Base-by-base conservation (phyloP, 1,140 invertebrate species). In the Polypedilum pembai region DNA sequence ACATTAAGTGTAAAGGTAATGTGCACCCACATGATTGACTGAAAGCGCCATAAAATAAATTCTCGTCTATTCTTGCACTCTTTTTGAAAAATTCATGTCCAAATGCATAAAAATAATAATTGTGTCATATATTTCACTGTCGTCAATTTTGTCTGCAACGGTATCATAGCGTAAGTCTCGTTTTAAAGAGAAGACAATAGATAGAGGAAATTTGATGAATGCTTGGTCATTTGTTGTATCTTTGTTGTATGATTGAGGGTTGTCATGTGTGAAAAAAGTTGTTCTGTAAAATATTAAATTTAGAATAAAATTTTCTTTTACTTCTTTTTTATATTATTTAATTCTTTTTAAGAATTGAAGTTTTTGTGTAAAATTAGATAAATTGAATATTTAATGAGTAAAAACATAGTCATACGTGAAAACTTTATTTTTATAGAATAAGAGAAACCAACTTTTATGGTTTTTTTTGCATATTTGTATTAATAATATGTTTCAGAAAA, bases 51-150 rank as follows among this genome's bases (percentile, higher is more conserved):
- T 56, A 56, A 56, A 56, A 56, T n/a, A 15, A 56, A 56, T 4
- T n/a, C 10, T 56, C 3, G 12, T 56, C 45, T 12, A 56, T 56
- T 56, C 45, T n/a, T 56, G 1, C 2, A 45, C 41, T 10, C n/a
- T 33, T 56, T 56, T n/a, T 56, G 8, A n/a, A n/a, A 56, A 56
- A 56, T 56, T 56, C 45, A 56, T 56, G 45, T 56, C 45, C 45
- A 12, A 56, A 56, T 56, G 45, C 45, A 56, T 56, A 8, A 56
- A n/a, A 56, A 56, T 56, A 56, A 15, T 56, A 56, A 56, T 56
- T 56, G 45, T 56, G 45, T 56, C 45, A 56, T 56, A 56, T 56
- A 56, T 56, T 56, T 56, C 45, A 56, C 45, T 56, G 45, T 56
- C 45, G 12, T 56, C 45, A 56, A 56, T 56, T 56, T 56, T 56